These are phyloP conservation scores for Apteryx owenii DNA, from an alignment of 2,113 vertebrate genomes.

Conservation along the genomic window DNA sequence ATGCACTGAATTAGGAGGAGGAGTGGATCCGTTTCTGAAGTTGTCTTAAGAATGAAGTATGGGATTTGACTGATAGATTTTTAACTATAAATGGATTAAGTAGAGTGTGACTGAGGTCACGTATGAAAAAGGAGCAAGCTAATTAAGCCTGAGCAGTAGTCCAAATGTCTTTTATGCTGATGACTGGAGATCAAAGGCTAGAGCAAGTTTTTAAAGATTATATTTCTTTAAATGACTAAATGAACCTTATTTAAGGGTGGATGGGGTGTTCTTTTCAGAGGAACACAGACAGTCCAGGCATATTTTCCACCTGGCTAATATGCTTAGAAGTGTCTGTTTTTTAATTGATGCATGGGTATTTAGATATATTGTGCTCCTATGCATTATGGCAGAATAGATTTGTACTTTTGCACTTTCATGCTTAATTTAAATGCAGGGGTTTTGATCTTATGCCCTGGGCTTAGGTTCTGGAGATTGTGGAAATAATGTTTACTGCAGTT, in stretches of 20 bases:
- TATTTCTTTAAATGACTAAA: conserved; percentile 52
- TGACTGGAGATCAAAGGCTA: conserved; percentile 66
- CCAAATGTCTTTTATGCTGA: conserved; percentile 43
- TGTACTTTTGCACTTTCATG: background rate
- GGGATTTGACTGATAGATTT: conserved; percentile 70
- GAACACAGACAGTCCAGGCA: background rate
- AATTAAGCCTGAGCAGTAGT: conserved; percentile 51
- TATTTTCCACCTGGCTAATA: background rate
- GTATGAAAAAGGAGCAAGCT: conserved; percentile 45
- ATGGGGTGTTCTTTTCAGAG: background rate
- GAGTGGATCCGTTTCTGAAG: conserved; percentile 45
- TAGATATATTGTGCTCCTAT: background rate
- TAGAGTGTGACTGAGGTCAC: conserved; percentile 61
- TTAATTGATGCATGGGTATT: background rate
- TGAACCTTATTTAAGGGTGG: background rate
- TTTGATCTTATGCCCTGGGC: background rate
- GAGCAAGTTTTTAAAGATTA: conserved; percentile 25
- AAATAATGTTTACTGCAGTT: background rate
- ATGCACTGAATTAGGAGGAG: conserved; percentile 57
- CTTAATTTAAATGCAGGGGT: background rate
- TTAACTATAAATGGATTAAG: conserved; percentile 69
- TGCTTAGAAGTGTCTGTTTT: background rate
- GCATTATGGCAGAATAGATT: background rate
- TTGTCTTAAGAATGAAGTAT: conserved; percentile 48
- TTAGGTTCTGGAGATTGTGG: background rate